Conservation (phyloP, 2,113 vertebrate genomes). For the Myrmecobius fasciatus region DNA sequence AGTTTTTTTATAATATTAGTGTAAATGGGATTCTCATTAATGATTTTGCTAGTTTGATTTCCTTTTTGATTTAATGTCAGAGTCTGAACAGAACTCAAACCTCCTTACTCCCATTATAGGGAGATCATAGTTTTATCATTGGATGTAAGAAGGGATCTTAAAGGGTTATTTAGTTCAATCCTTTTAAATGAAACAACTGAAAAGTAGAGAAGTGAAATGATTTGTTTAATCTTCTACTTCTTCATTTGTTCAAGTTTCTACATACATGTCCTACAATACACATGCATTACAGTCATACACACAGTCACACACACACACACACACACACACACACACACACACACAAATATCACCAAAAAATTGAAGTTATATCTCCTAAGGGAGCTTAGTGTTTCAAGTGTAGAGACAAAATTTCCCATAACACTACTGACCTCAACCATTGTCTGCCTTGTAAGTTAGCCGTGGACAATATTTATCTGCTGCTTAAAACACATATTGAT, state of each 20-base stretch:
- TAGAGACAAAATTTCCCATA: conserved; percentile 34
- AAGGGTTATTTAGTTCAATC: background rate
- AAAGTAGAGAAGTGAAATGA: background rate
- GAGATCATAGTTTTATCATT: background rate
- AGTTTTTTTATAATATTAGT: background rate
- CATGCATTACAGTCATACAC: background rate
- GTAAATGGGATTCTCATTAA: background rate
- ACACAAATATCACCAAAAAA: background rate
- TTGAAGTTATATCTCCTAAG: background rate
- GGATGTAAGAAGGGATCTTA: background rate
- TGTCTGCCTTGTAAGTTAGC: background rate
- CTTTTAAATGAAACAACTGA: background rate
- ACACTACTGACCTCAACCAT: background rate
- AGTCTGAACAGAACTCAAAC: background rate
- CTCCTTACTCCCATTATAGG: background rate
- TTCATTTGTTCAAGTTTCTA: background rate
- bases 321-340: background rate
- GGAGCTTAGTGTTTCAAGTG: background rate
- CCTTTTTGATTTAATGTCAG: background rate
- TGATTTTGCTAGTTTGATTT: background rate
- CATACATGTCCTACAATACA: background rate
- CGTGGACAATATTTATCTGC: conserved; percentile 56
- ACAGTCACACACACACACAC: no score
- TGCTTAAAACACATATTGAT: conserved; percentile 59
- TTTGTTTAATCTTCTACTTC: background rate